Conservation (phyloP, 2,888 invertebrate species). For the Ischnura elegans region DNA sequence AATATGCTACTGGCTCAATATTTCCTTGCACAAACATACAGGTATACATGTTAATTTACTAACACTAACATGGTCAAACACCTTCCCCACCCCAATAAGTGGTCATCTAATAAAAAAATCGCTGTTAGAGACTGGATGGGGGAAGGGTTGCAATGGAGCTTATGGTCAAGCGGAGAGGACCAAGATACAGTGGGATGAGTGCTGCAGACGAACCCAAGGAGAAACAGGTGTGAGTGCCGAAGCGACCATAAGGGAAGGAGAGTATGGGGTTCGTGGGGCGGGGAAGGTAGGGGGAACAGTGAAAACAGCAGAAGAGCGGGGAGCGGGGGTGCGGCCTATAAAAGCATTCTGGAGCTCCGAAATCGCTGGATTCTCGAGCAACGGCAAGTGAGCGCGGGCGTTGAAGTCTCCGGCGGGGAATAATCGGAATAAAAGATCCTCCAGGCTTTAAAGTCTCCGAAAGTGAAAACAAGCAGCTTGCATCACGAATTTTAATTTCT, state of each 20-base stretch:
- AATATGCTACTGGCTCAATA: too few species aligned
- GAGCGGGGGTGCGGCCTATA: slow-evolving; percentile 1
- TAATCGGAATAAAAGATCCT: background rate
- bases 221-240: background rate
- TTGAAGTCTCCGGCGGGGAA: slow-evolving; percentile 47
- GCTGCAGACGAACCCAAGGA: background rate
- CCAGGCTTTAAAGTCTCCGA: background rate
- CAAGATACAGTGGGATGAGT: background rate
- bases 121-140: too few species aligned
- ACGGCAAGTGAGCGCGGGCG: slow-evolving; percentile 45
- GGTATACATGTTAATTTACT: too few species aligned
- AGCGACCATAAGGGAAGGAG: background rate
- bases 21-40: too few species aligned
- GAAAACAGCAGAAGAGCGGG: background rate
- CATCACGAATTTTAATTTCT: background rate
- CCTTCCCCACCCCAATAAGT: too few species aligned
- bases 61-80: too few species aligned
- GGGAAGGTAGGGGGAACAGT: background rate
- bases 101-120: too few species aligned
- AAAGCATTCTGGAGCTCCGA: slow-evolving; percentile 37
- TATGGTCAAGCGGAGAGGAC: too few species aligned
- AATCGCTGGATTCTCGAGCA: slow-evolving; percentile 47
- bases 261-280: background rate
- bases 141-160: too few species aligned
- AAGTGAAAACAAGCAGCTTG: background rate